A percentile compares a stretch with the other conserved stretches of the same genome.
Evolutionary conservation across 1,140 invertebrate genomes (phyloP).

Genomic region (Cyclargus thomasi): DNA sequence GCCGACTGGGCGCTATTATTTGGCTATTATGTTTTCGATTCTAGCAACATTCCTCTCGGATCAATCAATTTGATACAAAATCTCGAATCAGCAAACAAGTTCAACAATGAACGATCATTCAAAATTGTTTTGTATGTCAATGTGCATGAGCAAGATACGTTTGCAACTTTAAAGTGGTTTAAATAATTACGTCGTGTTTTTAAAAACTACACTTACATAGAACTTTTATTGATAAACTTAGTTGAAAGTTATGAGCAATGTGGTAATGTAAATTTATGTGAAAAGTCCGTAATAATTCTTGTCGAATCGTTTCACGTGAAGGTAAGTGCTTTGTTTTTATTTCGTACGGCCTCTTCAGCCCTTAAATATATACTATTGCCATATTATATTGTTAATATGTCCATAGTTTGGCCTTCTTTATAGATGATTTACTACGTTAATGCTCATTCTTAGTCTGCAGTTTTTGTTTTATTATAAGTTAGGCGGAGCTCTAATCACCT

Average conservation of each 20-base stretch:
- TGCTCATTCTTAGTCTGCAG: too few relatives aligned
- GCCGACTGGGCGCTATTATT: too few relatives aligned
- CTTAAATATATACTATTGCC: too few relatives aligned
- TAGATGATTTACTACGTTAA: too few relatives aligned
- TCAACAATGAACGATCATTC: not conserved
- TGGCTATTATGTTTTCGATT: too few relatives aligned
- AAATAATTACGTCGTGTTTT: not conserved
- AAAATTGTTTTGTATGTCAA: not conserved
- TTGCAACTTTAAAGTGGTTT: not conserved
- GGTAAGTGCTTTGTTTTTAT: constrained; percentile 8
- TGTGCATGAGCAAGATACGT: not conserved
- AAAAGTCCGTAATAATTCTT: not conserved
- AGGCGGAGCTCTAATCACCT: too few relatives aligned
- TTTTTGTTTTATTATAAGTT: too few relatives aligned
- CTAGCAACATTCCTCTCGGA: too few relatives aligned
- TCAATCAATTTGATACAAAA: too few relatives aligned
- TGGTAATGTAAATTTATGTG: not conserved
- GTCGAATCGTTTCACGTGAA: not conserved
- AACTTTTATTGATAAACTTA: not conserved
- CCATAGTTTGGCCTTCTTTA: too few relatives aligned
- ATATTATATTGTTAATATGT: too few relatives aligned
- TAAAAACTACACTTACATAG: not conserved
- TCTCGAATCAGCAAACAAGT: too few relatives aligned
- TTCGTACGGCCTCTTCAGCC: not conserved
- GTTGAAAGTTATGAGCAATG: not conserved